Evolutionary conservation across 2,888 invertebrate genomes (phyloP).

Genomic region (Polylopha cassiicola): DNA sequence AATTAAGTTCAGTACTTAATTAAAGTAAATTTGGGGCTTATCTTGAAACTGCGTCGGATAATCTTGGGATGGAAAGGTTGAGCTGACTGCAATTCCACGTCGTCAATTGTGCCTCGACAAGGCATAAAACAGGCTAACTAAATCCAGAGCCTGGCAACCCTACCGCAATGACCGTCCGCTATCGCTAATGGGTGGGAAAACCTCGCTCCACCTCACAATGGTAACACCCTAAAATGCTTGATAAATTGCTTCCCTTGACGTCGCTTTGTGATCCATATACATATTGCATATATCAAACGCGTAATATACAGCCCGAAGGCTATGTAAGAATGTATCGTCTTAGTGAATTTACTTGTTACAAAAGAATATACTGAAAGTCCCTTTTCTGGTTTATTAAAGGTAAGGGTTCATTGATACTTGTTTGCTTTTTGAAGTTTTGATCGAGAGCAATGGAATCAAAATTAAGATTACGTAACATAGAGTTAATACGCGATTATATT

Average conservation of each 20-base stretch:
- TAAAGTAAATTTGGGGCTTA: not conserved
- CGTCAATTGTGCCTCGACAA: slow-evolving; percentile 17
- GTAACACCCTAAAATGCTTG: slow-evolving; percentile 50
- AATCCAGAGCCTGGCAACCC: slow-evolving; percentile 18
- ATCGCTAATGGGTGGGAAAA: slow-evolving; percentile 56
- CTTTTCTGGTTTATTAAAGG: no score
- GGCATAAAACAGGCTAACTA: slow-evolving; percentile 13
- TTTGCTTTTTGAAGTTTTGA: no score
- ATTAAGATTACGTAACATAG: no score
- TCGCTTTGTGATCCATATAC: slow-evolving; percentile 42
- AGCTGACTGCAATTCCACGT: not conserved
- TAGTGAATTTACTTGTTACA: no score
- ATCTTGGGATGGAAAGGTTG: not conserved
- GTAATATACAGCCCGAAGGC: no score
- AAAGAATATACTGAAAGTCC: no score
- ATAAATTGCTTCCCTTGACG: slow-evolving; percentile 46
- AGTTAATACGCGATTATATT: no score
- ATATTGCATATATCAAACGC: slow-evolving; percentile 20
- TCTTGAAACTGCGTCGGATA: not conserved
- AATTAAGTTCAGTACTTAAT: no score
- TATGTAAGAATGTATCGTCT: slow-evolving; percentile 8
- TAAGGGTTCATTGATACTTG: no score
- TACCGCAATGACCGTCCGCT: slow-evolving; percentile 20
- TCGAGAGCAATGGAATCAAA: no score
- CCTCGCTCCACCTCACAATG: slow-evolving; percentile 51